A percentile compares a stretch with the other conserved stretches of the same genome.
These are phyloP conservation scores for Muraenolepis orangiensis DNA, from an alignment of 2,797 vertebrate genomes.

Conservation along the genomic window DNA sequence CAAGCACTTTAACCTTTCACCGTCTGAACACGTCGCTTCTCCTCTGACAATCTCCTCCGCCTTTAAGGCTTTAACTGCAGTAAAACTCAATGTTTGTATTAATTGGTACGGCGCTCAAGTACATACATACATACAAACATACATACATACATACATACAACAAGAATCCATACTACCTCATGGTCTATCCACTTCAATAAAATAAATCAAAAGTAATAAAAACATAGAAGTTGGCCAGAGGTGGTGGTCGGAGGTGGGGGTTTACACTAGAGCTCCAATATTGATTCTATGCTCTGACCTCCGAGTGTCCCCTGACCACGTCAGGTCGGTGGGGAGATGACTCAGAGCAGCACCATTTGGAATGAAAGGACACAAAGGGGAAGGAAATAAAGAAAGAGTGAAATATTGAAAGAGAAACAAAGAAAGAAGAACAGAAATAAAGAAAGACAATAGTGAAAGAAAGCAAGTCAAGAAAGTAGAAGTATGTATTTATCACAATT, in stretches of 20 bases:
- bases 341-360: background rate
- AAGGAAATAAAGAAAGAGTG: background rate
- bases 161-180: background rate
- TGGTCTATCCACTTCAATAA: background rate
- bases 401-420: background rate
- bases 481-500: no score
- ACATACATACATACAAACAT: background rate
- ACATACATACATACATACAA: background rate
- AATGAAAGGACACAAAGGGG: background rate
- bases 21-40: conserved; percentile 13
- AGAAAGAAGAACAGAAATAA: no score
- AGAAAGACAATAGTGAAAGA: no score
- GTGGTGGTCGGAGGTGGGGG: no score
- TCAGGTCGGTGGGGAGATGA: no score
- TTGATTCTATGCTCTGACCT: background rate
- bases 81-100: background rate
- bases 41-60: conserved; percentile 3
- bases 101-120: background rate
- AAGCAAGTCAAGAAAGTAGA: no score
- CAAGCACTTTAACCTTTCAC: conserved; percentile 43
- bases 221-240: background rate
- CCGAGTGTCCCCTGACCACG: background rate
- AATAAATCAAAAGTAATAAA: background rate
- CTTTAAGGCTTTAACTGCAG: no score
- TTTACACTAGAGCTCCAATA: background rate